Evolutionary conservation across 2,113 vertebrate species (phyloP).

Genomic region (Xenopus tropicalis): UCB_Xtro_10.0 CM004449.2:52750501-52751000

Average conservation of each 20-base stretch:
- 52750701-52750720: slow-evolving; percentile 34
- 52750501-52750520: neutral
- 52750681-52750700: slow-evolving; percentile 1
- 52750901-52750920: slow-evolving; percentile 1
- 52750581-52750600: slow-evolving; percentile 4
- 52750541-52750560: neutral
- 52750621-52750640: slow-evolving; percentile 15
- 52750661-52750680: slow-evolving; percentile 18
- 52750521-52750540: neutral
- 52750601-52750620: slow-evolving; percentile 20
- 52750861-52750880: slow-evolving; percentile 26
- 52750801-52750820: slow-evolving; percentile 43
- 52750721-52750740: slow-evolving; percentile 29
- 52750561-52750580: slow-evolving; percentile 1
- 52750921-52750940: neutral
- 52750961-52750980: neutral
- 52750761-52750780: slow-evolving; percentile 38
- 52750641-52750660: slow-evolving; percentile 9
- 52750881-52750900: slow-evolving; percentile 40
- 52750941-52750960: neutral
- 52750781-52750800: slow-evolving; percentile 39
- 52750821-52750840: slow-evolving; percentile 41
- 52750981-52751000: too few species aligned
- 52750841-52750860: slow-evolving; percentile 40
- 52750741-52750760: slow-evolving; percentile 42